Evolutionary conservation across 1,140 invertebrate species (phyloP), one percentile per base, ranked within the genome.

Genomic region (Lepidurus apus): DNA sequence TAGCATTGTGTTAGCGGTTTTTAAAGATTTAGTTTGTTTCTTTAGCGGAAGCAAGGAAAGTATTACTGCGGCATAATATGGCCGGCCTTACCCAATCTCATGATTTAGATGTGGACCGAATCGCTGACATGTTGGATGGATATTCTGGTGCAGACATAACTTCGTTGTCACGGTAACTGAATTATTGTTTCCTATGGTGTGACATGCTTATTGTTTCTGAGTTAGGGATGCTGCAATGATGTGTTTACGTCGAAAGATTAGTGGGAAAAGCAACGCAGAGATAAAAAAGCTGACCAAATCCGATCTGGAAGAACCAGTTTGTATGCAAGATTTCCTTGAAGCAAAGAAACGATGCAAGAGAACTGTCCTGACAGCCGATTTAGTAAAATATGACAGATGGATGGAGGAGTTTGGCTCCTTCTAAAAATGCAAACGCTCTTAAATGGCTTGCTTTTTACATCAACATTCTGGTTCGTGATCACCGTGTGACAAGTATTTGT

Each of bases 91-190:
- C 85, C 75, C 77, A 87, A 24, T 82, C 84, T 21, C 78, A 81
- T n/a, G 86, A 88, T 81, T 86, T 90, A 6, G 85, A 89, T 81
- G 80, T 90, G 76, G 81, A 81, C 43, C 82, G 84, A 24, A 86
- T 91, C 53, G 88, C 89, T 5, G 85, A 85, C 42, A 85, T 86
- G 74, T 80, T 91, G 74, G 87, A 90, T 45, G 90, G 90, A 17
- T 91, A 91, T 83, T 91, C 90, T 8, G 90, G 90, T 8, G 88
- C 90, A 53, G 90, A 91, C 82, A 90, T 91, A 74, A 90, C 89
- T 10, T 90, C 89, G 83, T 88, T 91, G 17, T 91, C 89, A 85
- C 84, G 89, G 88, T 89, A 82, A 81, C 7, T 79, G 10, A 17
- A 2, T 76, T 77, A 13, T 13, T n/a, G 9, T 53, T 42, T 8